Evolutionary conservation across 2,888 invertebrate species (phyloP), one percentile per base, ranked within the genome.

Genomic region (Agonopterix heracliana): DNA sequence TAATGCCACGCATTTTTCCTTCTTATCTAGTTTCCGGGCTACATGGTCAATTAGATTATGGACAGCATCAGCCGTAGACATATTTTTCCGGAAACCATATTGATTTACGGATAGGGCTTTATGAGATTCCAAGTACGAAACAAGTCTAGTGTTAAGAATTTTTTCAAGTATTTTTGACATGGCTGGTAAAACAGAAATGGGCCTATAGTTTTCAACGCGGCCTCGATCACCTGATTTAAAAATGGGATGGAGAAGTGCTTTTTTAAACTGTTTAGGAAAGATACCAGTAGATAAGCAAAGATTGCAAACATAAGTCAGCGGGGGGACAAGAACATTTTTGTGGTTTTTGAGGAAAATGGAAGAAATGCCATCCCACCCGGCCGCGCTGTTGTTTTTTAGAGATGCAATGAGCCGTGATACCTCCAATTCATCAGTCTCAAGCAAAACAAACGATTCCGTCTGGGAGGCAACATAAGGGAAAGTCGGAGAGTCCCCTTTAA

Each of bases 41-140:
- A 52, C 17, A 41, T 34, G 49, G 9, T 47, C 34, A 2, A 35
- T 40, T 10, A 52, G 41, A 2, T 52, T 40, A 45, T 47, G 49
- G 41, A 52, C 52, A n/a, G n/a, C n/a, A n/a, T n/a, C n/a, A n/a
- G n/a, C n/a, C n/a, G 43, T 3, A n/a, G n/a, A n/a, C n/a, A n/a
- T n/a, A n/a, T n/a, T n/a, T n/a, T n/a, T n/a, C n/a, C n/a, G n/a
- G n/a, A n/a, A n/a, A n/a, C n/a, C n/a, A n/a, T n/a, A n/a, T n/a
- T n/a, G n/a, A n/a, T n/a, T n/a, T n/a, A n/a, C n/a, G n/a, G n/a
- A n/a, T n/a, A n/a, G n/a, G n/a, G n/a, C n/a, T n/a, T n/a, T n/a
- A n/a, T n/a, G n/a, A n/a, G n/a, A n/a, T n/a, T n/a, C n/a, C n/a
- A n/a, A n/a, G n/a, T n/a, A n/a, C n/a, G n/a, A n/a, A n/a, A n/a